These are phyloP conservation scores for Prietella phreatophila DNA, from an alignment of 2,113 vertebrate genomes.

Conservation along the genomic window DNA sequence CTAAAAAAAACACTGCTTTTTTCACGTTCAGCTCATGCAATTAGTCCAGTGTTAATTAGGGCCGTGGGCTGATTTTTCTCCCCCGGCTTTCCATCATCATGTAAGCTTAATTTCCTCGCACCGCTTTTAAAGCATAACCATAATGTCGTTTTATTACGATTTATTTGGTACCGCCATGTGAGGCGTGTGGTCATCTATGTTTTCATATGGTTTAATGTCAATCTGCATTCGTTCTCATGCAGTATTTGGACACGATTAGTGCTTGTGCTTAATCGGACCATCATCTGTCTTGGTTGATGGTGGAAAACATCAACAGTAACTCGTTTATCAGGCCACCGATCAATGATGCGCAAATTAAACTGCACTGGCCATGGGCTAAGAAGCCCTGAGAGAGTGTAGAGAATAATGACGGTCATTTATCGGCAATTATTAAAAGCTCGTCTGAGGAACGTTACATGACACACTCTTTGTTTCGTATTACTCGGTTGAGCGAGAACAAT, in stretches of 20 bases:
- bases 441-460: not conserved
- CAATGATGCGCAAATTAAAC: not conserved
- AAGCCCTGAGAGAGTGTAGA: not conserved
- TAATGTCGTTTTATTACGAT: not conserved
- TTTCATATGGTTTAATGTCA: slow-evolving; percentile 20
- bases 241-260: not conserved
- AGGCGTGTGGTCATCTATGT: slow-evolving; percentile 22
- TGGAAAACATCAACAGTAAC: slow-evolving; percentile 29
- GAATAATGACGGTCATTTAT: not conserved
- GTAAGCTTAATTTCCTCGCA: not conserved
- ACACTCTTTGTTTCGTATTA: not conserved
- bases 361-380: not conserved
- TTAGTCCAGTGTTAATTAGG: slow-evolving; percentile 39
- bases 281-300: not conserved
- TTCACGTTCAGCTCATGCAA: not conserved
- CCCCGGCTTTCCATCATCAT: not conserved
- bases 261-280: not conserved
- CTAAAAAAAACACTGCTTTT: not conserved
- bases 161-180: slow-evolving; percentile 21
- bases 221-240: not conserved
- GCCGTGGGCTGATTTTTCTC: slow-evolving; percentile 8
- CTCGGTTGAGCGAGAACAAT: not conserved
- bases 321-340: slow-evolving; percentile 37
- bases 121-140: not conserved
- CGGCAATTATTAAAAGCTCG: not conserved